phyloP scores from a whole-genome alignment of 2,113 vertebrate genomes.

The Eubucco bourcierii region DNA sequence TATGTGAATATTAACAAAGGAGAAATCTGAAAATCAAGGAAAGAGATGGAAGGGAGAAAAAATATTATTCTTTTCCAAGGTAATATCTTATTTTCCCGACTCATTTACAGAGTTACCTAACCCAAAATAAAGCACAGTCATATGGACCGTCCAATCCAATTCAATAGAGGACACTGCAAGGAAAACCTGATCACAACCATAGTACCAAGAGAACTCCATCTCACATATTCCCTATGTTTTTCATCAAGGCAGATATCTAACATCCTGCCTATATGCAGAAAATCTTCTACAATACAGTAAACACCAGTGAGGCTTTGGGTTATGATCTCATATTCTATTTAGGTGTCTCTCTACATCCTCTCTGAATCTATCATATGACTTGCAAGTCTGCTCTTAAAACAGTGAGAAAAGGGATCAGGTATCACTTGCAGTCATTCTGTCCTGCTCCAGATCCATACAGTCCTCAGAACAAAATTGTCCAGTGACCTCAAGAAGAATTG shows the following conservation, averaged over 20 bases:
- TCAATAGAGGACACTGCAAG: not conserved
- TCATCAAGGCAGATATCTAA: not conserved
- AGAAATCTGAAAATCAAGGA: not conserved
- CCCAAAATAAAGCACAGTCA: not conserved
- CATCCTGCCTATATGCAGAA: not conserved
- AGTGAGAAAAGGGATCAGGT: not conserved
- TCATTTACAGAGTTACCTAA: not conserved
- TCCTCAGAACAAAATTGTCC: not conserved
- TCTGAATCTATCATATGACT: not conserved
- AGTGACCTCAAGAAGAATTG: not conserved
- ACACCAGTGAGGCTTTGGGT: not conserved
- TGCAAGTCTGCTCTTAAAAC: not conserved
- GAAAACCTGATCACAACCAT: not conserved
- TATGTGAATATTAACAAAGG: not conserved
- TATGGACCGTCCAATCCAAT: not conserved
- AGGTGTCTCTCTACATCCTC: not conserved
- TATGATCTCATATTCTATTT: not conserved
- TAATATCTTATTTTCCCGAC: not conserved
- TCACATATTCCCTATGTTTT: not conserved
- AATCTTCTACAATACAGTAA: not conserved
- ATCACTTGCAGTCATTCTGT: not conserved
- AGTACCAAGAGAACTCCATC: not conserved
- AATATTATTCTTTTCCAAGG: not conserved
- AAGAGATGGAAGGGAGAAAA: not conserved
- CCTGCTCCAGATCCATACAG: not conserved